Evolutionary conservation across 2,888 invertebrate species (phyloP), one percentile per base, ranked within the genome.

Genomic region (Netelia melanura): DNA sequence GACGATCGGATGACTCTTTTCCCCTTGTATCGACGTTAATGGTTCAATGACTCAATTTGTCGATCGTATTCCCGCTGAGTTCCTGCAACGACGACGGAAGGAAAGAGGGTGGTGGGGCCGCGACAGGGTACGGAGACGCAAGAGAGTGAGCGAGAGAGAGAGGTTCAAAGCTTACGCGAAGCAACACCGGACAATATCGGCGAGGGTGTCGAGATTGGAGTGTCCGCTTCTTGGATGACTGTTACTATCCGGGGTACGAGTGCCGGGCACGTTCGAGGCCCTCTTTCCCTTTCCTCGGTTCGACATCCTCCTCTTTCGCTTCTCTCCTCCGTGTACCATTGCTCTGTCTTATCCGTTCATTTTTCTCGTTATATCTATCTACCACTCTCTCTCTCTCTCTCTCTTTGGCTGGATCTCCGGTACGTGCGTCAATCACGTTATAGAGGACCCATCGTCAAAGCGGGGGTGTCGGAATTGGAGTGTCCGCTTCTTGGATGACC

Each of bases 221-320:
- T 93, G 93, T 93, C 93, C 93, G 93, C 91, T 93, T 88, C 93
- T 93, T 93, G 92, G 90, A 87, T 87, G 86, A 88, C 86, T 87
- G 88, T 76, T 79, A 81, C 81, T 83, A 83, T 86, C 83, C 86
- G 85, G 77, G 79, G 83, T 72, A 76, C 83, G 78, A 83, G 83
- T 81, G 83, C 81, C 68, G 67, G 48, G 65, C 75, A 72, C 67
- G 76, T 72, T 76, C 62, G 71, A 83, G 76, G 72, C 83, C 71
- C 81, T 80, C 80, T 68, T 68, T 68, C 61, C 80, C 67, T 81
- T 80, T 67, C 83, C 83, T 79, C 67, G 48, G 48, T 38, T 77
- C 84, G 75, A 70, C 70, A 58, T 77, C 74, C 70, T 85, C 70
- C 83, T 85, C 85, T 68, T 83, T 75, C 84, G 77, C 84, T 58